phyloP scores from a whole-genome alignment of 2,797 vertebrate species.

The Bradypodion pumilum region DNA sequence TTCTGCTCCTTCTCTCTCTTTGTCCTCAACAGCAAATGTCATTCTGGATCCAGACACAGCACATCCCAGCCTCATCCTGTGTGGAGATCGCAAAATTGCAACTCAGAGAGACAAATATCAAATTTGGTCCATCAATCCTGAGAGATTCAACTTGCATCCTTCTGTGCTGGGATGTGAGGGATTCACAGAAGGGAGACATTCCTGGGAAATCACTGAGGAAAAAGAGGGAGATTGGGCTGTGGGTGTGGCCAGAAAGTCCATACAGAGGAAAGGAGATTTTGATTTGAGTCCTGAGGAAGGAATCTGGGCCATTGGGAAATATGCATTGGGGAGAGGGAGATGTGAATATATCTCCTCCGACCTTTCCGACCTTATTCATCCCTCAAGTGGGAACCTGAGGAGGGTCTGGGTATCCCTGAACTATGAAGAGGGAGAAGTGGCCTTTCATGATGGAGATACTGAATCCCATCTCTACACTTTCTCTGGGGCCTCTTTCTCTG shows the following conservation, averaged over 20 bases:
- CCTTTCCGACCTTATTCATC: background rate
- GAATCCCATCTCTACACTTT: background rate
- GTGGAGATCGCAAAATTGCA: background rate
- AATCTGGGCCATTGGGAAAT: background rate
- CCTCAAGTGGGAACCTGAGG: background rate
- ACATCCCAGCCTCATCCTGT: background rate
- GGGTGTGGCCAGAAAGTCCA: background rate
- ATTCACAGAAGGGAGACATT: background rate
- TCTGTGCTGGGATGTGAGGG: background rate
- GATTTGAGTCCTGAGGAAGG: background rate
- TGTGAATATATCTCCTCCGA: no score
- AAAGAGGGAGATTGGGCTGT: background rate
- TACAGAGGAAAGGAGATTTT: background rate
- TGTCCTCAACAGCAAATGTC: background rate
- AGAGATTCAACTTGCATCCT: background rate
- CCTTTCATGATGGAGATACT: background rate
- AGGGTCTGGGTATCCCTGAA: background rate
- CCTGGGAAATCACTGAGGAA: background rate
- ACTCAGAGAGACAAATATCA: rapidly evolving
- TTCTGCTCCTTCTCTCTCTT: background rate
- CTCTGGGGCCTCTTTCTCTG: background rate
- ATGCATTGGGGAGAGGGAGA: no score
- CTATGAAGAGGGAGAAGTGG: background rate
- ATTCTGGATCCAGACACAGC: conserved; percentile 6
- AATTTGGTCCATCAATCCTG: background rate